Conservation (phyloP, 1,140 invertebrate genomes). For the Neelides sp. region DNA sequence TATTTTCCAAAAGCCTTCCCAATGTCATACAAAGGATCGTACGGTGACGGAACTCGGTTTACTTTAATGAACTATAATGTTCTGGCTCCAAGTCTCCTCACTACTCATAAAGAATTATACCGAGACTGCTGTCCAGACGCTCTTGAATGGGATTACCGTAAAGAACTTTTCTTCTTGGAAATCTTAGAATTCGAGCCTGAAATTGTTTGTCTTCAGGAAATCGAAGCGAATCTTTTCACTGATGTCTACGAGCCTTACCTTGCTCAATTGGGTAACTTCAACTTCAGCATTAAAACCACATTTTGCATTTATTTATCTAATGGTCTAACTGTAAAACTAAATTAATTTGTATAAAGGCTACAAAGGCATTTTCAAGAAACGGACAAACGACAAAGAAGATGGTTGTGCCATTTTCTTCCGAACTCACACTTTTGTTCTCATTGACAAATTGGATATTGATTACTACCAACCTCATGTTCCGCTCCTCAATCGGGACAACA, state of each 20-base stretch:
- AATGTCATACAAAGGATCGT: not conserved
- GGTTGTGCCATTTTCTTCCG: constrained; percentile 76
- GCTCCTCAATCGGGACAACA: constrained; percentile 70
- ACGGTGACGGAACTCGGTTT: constrained; percentile 31
- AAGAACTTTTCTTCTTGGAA: constrained; percentile 53
- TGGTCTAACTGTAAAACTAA: not conserved
- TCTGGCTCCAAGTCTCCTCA: constrained; percentile 65
- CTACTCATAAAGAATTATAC: constrained; percentile 63
- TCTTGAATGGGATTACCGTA: constrained; percentile 58
- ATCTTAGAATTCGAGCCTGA: constrained; percentile 56
- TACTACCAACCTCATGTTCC: constrained; percentile 39
- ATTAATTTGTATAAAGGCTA: constrained; percentile 40
- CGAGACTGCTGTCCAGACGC: constrained; percentile 38
- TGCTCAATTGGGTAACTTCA: constrained; percentile 33
- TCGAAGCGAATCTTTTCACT: constrained; percentile 60
- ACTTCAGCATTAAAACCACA: not conserved
- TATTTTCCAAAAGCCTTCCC: not conserved
- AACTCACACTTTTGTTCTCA: constrained; percentile 45
- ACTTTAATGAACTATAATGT: constrained; percentile 69
- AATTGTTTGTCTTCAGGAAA: constrained; percentile 73
- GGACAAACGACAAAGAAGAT: constrained; percentile 56
- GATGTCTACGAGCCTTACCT: constrained; percentile 45
- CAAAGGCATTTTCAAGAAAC: constrained; percentile 54
- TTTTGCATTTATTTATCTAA: not conserved
- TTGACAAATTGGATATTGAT: constrained; percentile 49